Percentiles rank a stretch among this genome's conserved stretches.
Conservation (phyloP, 2,113 vertebrate species). For the Nycticebus coucang region DNA sequence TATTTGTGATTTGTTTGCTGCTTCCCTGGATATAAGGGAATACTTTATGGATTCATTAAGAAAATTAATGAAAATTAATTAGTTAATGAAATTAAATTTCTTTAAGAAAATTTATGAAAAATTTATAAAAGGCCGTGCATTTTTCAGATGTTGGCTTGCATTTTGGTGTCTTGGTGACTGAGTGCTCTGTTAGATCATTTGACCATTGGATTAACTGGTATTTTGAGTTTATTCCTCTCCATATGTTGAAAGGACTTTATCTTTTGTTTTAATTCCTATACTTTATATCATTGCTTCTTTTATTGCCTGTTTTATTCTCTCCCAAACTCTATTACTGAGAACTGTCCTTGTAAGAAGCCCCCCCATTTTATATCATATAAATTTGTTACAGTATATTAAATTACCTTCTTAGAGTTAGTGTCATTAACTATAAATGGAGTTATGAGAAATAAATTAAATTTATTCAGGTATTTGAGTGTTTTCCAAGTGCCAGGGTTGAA, state of each 20-base stretch:
- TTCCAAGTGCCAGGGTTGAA: background rate
- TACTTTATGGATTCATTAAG: background rate
- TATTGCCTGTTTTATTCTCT: background rate
- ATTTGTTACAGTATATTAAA: background rate
- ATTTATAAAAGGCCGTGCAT: background rate
- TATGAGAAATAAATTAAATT: background rate
- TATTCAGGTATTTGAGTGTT: background rate
- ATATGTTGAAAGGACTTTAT: background rate
- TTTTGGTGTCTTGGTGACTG: background rate
- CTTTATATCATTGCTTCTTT: background rate
- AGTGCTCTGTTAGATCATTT: background rate
- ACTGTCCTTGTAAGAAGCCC: background rate
- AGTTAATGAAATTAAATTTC: background rate
- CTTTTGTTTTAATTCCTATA: background rate
- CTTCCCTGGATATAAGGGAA: background rate
- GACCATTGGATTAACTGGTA: background rate
- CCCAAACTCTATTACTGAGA: background rate
- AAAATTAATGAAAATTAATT: background rate
- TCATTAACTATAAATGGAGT: background rate
- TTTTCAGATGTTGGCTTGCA: background rate
- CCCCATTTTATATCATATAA: background rate
- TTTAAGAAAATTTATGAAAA: background rate
- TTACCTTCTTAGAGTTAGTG: background rate
- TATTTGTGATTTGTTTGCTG: constrained; percentile 20
- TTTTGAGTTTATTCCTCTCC: background rate